Percentiles rank a stretch among this genome's conserved stretches.
These are phyloP conservation scores for Rhogogaster chlorosoma DNA, from an alignment of 2,888 invertebrate species.

Conservation along the genomic window DNA sequence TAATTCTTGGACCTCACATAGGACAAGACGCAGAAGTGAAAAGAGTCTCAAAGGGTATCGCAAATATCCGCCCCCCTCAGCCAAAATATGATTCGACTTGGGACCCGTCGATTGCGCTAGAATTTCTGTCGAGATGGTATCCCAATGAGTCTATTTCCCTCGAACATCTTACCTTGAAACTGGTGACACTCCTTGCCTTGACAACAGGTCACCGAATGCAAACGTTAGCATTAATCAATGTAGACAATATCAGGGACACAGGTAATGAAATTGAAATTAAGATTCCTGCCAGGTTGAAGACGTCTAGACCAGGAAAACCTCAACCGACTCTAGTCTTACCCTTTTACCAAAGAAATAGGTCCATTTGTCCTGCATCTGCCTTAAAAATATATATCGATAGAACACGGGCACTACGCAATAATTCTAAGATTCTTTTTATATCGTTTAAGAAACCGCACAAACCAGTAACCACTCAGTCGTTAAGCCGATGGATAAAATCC, in stretches of 20 bases:
- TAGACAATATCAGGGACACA: slow-evolving; percentile 38
- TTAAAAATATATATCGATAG: neutral
- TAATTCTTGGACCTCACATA: slow-evolving; percentile 41
- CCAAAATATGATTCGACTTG: slow-evolving; percentile 55
- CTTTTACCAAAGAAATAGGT: slow-evolving; percentile 48
- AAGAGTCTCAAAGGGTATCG: slow-evolving; percentile 53
- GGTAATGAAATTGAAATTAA: slow-evolving; percentile 49
- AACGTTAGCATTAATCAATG: slow-evolving; percentile 52
- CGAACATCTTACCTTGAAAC: slow-evolving; percentile 49
- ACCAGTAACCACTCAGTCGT: neutral
- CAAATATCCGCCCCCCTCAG: slow-evolving; percentile 43
- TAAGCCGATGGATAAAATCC: neutral
- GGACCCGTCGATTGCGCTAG: slow-evolving; percentile 53
- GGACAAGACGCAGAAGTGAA: slow-evolving; percentile 39
- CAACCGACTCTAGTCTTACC: slow-evolving; percentile 54
- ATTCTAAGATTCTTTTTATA: neutral
- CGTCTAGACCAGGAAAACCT: slow-evolving; percentile 39
- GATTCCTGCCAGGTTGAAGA: slow-evolving; percentile 55
- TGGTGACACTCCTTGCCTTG: no score
- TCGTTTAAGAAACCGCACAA: neutral
- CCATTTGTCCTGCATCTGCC: slow-evolving; percentile 52
- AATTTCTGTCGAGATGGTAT: slow-evolving; percentile 25
- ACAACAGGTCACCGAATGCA: slow-evolving; percentile 57
- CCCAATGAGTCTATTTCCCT: slow-evolving; percentile 52
- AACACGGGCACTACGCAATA: no score